These are phyloP conservation scores for Hippocampus abdominalis DNA, from an alignment of 2,113 vertebrate species.

Conservation along the genomic window DNA sequence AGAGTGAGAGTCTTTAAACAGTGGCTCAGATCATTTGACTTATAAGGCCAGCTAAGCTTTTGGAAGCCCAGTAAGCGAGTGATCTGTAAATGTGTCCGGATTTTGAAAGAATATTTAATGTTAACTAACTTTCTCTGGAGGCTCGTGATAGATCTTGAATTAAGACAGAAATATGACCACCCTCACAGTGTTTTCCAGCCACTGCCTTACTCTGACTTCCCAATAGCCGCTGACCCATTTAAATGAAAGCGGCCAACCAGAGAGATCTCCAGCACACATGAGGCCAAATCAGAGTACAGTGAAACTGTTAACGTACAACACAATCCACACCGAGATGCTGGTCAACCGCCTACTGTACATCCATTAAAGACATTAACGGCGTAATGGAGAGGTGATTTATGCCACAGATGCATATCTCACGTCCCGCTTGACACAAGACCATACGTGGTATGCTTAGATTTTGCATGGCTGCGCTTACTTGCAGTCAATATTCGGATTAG, in stretches of 20 bases:
- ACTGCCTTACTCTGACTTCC: background rate
- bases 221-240: background rate
- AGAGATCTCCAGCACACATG: background rate
- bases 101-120: constrained; percentile 46
- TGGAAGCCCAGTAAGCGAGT: constrained; percentile 38
- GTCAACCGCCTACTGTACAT: background rate
- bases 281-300: background rate
- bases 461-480: too few relatives aligned
- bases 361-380: background rate
- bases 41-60: constrained; percentile 36
- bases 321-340: background rate
- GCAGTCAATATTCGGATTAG: too few relatives aligned
- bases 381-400: background rate
- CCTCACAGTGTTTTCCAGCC: background rate
- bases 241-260: background rate
- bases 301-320: background rate
- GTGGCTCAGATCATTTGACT: constrained; percentile 54
- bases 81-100: constrained; percentile 48
- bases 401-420: background rate
- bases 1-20: background rate
- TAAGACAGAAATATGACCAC: constrained; percentile 21
- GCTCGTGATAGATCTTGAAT: constrained; percentile 32
- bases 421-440: background rate
- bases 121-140: constrained; percentile 45
- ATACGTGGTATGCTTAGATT: too few relatives aligned